Base-by-base conservation (phyloP, 2,888 invertebrate species). In the Clanis bilineata region DNA sequence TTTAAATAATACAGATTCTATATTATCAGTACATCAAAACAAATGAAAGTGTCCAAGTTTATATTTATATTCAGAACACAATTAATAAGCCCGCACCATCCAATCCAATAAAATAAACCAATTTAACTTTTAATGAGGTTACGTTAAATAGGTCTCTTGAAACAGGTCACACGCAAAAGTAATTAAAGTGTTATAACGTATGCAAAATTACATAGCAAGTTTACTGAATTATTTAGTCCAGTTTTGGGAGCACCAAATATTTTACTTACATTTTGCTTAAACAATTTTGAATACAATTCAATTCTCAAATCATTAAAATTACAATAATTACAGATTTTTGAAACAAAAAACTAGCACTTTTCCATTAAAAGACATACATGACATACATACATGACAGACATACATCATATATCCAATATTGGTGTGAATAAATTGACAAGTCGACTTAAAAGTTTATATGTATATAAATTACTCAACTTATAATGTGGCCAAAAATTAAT, bases 91-190 rank as follows among this genome's bases (percentile, higher is more conserved):
- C 4, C 18, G 28, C 15, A n/a, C 6, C 25, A 45, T 23, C 32
- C 28, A 18, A 21, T 32, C 32, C 51, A 32, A 51, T 51, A 32
- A 51, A 23, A 51, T 51, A 32, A 32, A 51, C 18, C 28, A 32
- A 51, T 28, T 32, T 51, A 51, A 51, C 51, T 51, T 51, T 51
- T 51, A 51, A 51, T 51, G 51, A 51, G 32, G 51, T 51, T 51
- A 18, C 51, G 32, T 32, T 51, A 51, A n/a, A 51, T 32, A 32
- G 18, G 32, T 3, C 51, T 32, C 18, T 32, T 32, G 51, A 51
- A 51, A 28, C 51, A 51, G 51, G 28, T 18, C 51, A 32, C 28
- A 51, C 15, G 32, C 45, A 45, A 28, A 51, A 10, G 51, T 51
- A 51, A 51, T 51, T 51, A 18, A 18, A 51, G 51, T 51, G 25